These are phyloP conservation scores for Spialia ferax DNA, from an alignment of 2,888 invertebrate species.

Conservation along the genomic window DNA sequence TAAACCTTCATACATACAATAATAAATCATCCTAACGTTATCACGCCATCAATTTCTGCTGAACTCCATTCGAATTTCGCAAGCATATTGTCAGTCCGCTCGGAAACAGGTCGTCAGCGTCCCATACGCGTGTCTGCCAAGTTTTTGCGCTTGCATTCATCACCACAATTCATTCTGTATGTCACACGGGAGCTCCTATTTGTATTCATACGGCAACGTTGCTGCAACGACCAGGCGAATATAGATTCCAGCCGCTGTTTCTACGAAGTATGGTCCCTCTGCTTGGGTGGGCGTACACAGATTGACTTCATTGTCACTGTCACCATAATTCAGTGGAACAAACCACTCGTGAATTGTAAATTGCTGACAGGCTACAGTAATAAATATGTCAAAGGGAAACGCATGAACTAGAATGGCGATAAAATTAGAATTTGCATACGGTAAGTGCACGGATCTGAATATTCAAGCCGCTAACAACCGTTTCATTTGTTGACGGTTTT, in stretches of 20 bases:
- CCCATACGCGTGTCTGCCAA: slow-evolving; percentile 48
- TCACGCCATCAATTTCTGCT: slow-evolving; percentile 27
- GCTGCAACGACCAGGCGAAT: slow-evolving; percentile 56
- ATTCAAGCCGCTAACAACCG: slow-evolving; percentile 32
- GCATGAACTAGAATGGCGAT: slow-evolving; percentile 41
- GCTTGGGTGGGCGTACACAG: slow-evolving; percentile 68
- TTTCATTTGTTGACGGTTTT: slow-evolving; percentile 28
- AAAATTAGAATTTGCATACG: slow-evolving; percentile 42
- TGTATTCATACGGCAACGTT: slow-evolving; percentile 61
- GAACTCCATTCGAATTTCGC: slow-evolving; percentile 35
- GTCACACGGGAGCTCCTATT: slow-evolving; percentile 54
- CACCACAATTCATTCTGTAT: slow-evolving; percentile 50
- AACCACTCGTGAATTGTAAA: slow-evolving; percentile 51
- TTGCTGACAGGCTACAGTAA: slow-evolving; percentile 41
- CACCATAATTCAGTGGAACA: slow-evolving; percentile 53
- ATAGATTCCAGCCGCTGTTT: slow-evolving; percentile 64
- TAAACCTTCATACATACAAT: neutral
- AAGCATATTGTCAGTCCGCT: slow-evolving; percentile 38
- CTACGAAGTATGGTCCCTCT: slow-evolving; percentile 58
- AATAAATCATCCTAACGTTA: slow-evolving; percentile 10
- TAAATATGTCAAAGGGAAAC: slow-evolving; percentile 41
- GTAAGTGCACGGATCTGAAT: slow-evolving; percentile 37
- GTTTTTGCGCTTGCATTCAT: slow-evolving; percentile 51
- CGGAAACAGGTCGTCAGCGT: slow-evolving; percentile 45
- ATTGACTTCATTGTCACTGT: slow-evolving; percentile 57